A percentile compares a stretch with the other conserved stretches of the same genome.
Evolutionary conservation across 1,140 invertebrate species (phyloP).

Genomic region (Cardiocondyla obscurior): DNA sequence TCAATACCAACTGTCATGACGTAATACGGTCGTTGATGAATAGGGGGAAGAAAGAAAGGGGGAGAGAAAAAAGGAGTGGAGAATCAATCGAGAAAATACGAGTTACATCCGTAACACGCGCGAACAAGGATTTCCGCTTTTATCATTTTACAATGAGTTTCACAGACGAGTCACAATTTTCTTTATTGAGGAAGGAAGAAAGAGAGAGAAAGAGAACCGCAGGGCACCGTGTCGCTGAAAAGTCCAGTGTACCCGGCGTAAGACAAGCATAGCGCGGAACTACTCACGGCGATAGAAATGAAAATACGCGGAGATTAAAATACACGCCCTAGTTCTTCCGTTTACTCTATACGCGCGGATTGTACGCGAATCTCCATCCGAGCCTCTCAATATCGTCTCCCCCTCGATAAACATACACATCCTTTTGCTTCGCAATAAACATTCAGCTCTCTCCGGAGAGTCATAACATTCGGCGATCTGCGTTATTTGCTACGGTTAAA

Average conservation of each 20-base stretch:
- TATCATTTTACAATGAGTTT: constrained; percentile 26
- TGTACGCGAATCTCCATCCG: constrained; percentile 27
- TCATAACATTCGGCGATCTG: neutral
- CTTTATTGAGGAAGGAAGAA: too few species aligned
- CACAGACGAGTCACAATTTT: constrained; percentile 40
- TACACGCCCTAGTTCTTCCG: constrained; percentile 18
- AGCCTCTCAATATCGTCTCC: neutral
- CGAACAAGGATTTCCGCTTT: constrained; percentile 20
- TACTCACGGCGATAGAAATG: constrained; percentile 21
- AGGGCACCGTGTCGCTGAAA: neutral
- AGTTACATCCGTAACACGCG: constrained; percentile 1
- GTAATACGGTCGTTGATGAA: constrained; percentile 39
- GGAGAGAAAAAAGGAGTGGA: neutral
- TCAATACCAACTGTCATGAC: constrained; percentile 53
- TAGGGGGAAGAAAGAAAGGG: too few species aligned
- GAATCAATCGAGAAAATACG: neutral
- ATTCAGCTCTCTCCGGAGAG: neutral
- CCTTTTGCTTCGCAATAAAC: neutral
- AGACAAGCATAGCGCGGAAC: neutral
- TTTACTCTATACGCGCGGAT: constrained; percentile 34
- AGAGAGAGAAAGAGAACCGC: too few species aligned
- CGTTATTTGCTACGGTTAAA: neutral
- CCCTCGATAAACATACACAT: constrained; percentile 27
- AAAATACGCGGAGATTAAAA: constrained; percentile 50
- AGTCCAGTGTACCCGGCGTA: neutral